Conservation (phyloP, 1,140 invertebrate genomes). For the Caerostris extrusa region DNA sequence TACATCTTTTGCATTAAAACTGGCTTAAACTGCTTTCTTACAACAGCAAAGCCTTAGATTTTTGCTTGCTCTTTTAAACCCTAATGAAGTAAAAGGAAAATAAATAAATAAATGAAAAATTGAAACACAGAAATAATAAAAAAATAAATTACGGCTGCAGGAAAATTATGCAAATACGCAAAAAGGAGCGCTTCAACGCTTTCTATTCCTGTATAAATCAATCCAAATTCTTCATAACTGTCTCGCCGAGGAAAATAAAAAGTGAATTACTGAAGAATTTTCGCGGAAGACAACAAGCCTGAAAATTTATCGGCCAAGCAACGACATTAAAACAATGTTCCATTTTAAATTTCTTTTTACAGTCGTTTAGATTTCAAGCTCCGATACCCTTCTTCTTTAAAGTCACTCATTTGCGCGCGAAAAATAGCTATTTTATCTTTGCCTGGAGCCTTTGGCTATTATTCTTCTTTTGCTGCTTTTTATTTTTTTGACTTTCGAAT, state of each 20-base stretch:
- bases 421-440: slow-evolving; percentile 67
- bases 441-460: slow-evolving; percentile 45
- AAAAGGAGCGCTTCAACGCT: slow-evolving; percentile 37
- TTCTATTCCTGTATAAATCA: slow-evolving; percentile 64
- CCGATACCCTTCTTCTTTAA: slow-evolving; percentile 42
- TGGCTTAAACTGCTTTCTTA: background rate
- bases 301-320: slow-evolving; percentile 60
- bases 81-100: background rate
- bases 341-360: slow-evolving; percentile 72
- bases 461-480: slow-evolving; percentile 23
- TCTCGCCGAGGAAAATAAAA: slow-evolving; percentile 63
- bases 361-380: slow-evolving; percentile 73
- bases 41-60: no score
- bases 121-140: background rate
- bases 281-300: background rate
- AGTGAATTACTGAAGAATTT: slow-evolving; percentile 56
- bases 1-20: slow-evolving; percentile 9
- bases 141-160: background rate
- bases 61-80: background rate
- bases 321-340: slow-evolving; percentile 73
- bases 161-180: slow-evolving; percentile 63
- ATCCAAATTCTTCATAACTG: slow-evolving; percentile 73
- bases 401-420: slow-evolving; percentile 57
- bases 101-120: background rate
- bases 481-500: slow-evolving; percentile 11